Conservation (phyloP, 1,140 invertebrate species). For the Camponotus vicinus region DNA sequence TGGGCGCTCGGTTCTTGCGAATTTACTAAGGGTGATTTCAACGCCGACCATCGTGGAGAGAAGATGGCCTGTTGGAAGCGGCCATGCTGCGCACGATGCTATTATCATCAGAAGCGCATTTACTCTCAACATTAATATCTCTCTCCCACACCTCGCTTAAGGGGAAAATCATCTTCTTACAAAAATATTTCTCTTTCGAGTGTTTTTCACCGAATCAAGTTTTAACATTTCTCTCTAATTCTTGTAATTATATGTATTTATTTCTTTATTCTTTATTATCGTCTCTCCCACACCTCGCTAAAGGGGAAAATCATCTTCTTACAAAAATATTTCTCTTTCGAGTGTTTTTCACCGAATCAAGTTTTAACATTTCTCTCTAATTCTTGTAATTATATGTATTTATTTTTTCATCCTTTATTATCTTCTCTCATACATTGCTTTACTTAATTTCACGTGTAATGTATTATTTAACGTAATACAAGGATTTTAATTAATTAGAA, state of each 20-base stretch:
- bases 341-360: not conserved
- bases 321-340: not conserved
- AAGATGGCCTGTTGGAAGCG: constrained; percentile 51
- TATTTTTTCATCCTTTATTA: no score
- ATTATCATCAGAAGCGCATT: constrained; percentile 16
- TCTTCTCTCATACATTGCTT: no score
- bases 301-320: not conserved
- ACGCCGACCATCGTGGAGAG: constrained; percentile 74
- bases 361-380: no score
- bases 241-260: no score
- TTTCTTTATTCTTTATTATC: no score
- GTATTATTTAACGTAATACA: no score
- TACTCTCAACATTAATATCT: constrained; percentile 4
- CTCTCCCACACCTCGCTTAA: not conserved
- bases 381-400: no score
- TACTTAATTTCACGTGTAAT: no score
- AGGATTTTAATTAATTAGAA: no score
- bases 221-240: no score
- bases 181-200: not conserved
- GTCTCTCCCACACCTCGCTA: not conserved
- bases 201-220: not conserved
- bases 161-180: not conserved
- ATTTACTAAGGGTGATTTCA: constrained; percentile 73
- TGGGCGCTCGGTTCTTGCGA: constrained; percentile 66
- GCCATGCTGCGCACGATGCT: constrained; percentile 19